Base-by-base conservation (phyloP, 2,888 invertebrate species). In the Lasioglossum villosulum region DNA sequence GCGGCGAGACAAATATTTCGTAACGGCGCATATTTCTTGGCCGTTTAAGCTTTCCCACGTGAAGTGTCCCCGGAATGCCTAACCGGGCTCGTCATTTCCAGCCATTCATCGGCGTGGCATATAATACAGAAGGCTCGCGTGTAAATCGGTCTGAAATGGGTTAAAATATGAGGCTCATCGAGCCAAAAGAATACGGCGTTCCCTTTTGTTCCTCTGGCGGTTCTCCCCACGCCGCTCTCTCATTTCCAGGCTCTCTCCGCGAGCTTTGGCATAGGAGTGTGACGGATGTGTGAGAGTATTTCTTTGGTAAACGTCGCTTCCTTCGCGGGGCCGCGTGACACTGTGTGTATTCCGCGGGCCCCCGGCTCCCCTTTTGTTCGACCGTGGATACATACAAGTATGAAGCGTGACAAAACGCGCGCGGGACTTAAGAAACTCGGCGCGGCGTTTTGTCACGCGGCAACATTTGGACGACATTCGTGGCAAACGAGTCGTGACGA, bases 401-500 rank as follows among this genome's bases (percentile, higher is more conserved):
- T 75, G 78, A 87, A 86, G 88, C 88, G 88, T 88, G 90, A 90
- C 90, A 88, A 86, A 90, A 91, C 90, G 83, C 73, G 68, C 52
- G 72, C 27, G 72, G 34, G 83, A 89, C 85, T 80, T 66, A 82
- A 88, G 89, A 68, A 68, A 68, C 34, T 86, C 85, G 63, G 81
- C 42, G 42, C 42, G 12, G 42, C 86, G 88, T 90, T 90, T 91
- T 87, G 90, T 91, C 91, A 90, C 86, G 90, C 89, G 70, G 84
- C 68, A 88, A 89, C 89, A 86, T 86, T 89, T 84, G 81, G 84
- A 83, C 81, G 90, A 89, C 88, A 90, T 89, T 90, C 88, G 90
- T 89, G 85, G 90, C 85, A 90, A 90, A 90, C 89, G 90, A 90
- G 88, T 89, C 89, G 90, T 90, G 90, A 90, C 90, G 89, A 81